These are phyloP conservation scores for Stramonita haemastoma DNA, from an alignment of 2,888 invertebrate genomes.

Conservation along the genomic window DNA sequence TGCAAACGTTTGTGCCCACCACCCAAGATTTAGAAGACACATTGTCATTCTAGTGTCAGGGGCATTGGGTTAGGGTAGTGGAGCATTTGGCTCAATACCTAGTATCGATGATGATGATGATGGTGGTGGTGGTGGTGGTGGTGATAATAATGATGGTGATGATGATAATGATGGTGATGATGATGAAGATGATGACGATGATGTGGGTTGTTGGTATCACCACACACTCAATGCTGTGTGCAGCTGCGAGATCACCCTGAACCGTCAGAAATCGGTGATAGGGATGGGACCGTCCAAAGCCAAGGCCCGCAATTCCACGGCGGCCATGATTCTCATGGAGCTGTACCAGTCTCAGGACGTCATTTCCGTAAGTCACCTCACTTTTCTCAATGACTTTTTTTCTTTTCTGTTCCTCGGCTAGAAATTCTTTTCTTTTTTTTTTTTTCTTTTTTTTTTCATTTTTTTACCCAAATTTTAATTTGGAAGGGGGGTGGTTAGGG, in stretches of 20 bases:
- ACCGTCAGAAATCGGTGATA: neutral
- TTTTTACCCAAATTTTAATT: no score
- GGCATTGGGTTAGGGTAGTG: neutral
- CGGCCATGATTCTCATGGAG: slow-evolving; percentile 35
- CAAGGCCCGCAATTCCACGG: slow-evolving; percentile 31
- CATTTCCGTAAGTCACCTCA: neutral
- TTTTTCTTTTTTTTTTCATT: neutral
- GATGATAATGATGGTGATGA: no score
- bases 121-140: neutral
- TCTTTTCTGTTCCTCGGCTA: no score
- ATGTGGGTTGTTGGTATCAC: no score
- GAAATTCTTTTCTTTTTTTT: neutral
- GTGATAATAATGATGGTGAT: neutral
- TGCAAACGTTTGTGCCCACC: no score
- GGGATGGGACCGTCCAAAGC: slow-evolving; percentile 29
- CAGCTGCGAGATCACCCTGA: slow-evolving; percentile 38
- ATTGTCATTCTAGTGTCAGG: neutral
- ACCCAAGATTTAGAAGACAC: neutral
- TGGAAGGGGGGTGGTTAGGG: no score
- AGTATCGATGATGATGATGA: neutral
- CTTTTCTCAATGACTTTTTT: neutral
- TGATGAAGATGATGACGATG: no score
- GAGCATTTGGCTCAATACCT: neutral
- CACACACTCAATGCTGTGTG: neutral
- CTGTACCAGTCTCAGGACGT: slow-evolving; percentile 37